Evolutionary conservation across 2,888 invertebrate species (phyloP).

Genomic region (Tachina lurida): DNA sequence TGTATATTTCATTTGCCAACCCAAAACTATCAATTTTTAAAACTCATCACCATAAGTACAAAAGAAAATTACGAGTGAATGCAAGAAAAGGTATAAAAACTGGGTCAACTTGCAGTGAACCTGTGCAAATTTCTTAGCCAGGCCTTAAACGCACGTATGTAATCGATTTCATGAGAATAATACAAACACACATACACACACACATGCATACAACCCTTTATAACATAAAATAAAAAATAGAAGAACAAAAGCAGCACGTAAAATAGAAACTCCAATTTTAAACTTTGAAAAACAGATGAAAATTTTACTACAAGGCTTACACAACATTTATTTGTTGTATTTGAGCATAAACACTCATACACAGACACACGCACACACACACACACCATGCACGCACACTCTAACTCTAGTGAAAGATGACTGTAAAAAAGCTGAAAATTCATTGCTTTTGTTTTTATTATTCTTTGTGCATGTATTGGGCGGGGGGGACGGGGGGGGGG

Average conservation of each 20-base stretch:
- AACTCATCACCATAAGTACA: slow-evolving; percentile 15
- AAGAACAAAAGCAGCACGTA: slow-evolving; percentile 1
- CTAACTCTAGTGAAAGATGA: neutral
- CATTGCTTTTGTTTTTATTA: slow-evolving; percentile 36
- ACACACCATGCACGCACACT: neutral
- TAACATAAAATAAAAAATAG: neutral
- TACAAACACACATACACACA: neutral
- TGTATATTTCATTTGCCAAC: slow-evolving; percentile 3
- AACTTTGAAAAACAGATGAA: slow-evolving; percentile 26
- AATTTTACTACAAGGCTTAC: slow-evolving; percentile 10
- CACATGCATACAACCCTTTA: neutral
- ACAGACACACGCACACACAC: neutral
- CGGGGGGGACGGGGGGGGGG: too few species aligned
- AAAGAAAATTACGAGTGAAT: neutral
- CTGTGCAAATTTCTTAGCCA: slow-evolving; percentile 15
- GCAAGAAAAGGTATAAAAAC: neutral
- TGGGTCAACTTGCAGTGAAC: slow-evolving; percentile 46
- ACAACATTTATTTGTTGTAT: slow-evolving; percentile 38
- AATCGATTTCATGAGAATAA: slow-evolving; percentile 35
- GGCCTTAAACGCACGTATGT: slow-evolving; percentile 19
- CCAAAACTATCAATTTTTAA: slow-evolving; percentile 1
- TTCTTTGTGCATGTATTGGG: neutral
- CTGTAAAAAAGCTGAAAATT: slow-evolving; percentile 44
- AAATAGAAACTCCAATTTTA: neutral
- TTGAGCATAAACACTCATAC: slow-evolving; percentile 6